phyloP scores from a whole-genome alignment of 2,888 invertebrate genomes.

The Acholoe squamosa region DNA sequence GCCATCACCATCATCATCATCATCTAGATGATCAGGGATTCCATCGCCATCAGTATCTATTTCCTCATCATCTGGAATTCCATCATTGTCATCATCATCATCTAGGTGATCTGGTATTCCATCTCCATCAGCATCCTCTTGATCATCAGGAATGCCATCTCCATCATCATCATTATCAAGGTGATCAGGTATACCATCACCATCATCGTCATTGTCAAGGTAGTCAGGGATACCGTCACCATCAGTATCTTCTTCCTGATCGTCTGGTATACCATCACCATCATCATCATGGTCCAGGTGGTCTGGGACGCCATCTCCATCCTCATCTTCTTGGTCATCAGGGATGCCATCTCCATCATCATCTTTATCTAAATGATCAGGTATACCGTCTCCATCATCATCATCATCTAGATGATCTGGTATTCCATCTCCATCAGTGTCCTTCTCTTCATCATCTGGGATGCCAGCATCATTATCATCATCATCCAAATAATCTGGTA shows the following conservation, averaged over 20 bases:
- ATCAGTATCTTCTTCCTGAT: slow-evolving; percentile 71
- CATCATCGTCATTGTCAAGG: slow-evolving; percentile 66
- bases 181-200: slow-evolving; percentile 70
- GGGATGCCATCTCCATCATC: slow-evolving; percentile 78
- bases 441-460: slow-evolving; percentile 75
- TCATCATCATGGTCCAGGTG: slow-evolving; percentile 72
- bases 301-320: slow-evolving; percentile 75
- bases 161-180: slow-evolving; percentile 70
- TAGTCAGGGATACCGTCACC: slow-evolving; percentile 76
- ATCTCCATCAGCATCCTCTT: slow-evolving; percentile 72
- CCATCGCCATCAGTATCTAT: slow-evolving; percentile 70
- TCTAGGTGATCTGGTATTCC: slow-evolving; percentile 71
- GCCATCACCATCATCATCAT: slow-evolving; percentile 76
- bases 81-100: slow-evolving; percentile 67
- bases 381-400: slow-evolving; percentile 72
- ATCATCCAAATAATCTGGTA: slow-evolving; percentile 66
- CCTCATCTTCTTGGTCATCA: slow-evolving; percentile 70
- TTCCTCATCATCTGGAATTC: slow-evolving; percentile 72
- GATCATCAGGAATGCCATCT: slow-evolving; percentile 75
- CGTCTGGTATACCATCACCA: slow-evolving; percentile 80
- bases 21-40: slow-evolving; percentile 74
- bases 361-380: slow-evolving; percentile 74
- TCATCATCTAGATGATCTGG: slow-evolving; percentile 71
- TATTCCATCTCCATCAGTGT: slow-evolving; percentile 78
- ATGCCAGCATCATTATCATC: slow-evolving; percentile 75